A percentile compares a stretch with the other conserved stretches of the same genome.
Evolutionary conservation across 2,113 vertebrate species (phyloP).

Genomic region (Melierax canorus): DNA sequence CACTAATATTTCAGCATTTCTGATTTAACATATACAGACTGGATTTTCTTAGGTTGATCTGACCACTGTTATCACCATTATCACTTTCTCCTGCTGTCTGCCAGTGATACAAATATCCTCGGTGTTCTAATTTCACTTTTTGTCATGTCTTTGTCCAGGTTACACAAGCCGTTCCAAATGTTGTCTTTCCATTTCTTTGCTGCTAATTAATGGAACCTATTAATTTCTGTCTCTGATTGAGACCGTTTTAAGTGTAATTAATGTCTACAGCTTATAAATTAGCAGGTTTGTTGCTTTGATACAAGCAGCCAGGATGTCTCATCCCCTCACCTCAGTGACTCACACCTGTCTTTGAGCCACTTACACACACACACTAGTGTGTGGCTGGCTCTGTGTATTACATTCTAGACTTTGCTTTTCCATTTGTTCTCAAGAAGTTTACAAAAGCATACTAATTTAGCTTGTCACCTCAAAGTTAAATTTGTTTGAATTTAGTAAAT

Average conservation of each 20-base stretch:
- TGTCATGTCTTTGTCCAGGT: background rate
- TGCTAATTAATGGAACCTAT: background rate
- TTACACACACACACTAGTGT: background rate
- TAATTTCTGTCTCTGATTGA: background rate
- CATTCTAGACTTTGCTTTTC: background rate
- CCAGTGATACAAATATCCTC: background rate
- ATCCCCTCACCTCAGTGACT: background rate
- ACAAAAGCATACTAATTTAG: background rate
- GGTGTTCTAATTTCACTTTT: background rate
- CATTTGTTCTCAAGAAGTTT: background rate
- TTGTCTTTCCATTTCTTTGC: background rate
- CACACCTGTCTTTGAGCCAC: background rate
- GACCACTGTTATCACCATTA: background rate
- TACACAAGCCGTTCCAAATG: background rate
- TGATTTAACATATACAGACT: background rate
- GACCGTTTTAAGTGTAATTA: background rate
- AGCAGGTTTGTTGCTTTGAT: background rate
- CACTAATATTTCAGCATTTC: background rate
- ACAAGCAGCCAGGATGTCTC: background rate
- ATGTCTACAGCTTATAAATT: background rate
- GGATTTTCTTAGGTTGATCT: background rate
- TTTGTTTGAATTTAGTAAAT: background rate
- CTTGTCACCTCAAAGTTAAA: background rate
- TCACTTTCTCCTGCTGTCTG: background rate
- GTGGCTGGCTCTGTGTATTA: background rate